Evolutionary conservation across 2,797 vertebrate genomes (phyloP).

Genomic region (Dendrocincla tyrannina): DNA sequence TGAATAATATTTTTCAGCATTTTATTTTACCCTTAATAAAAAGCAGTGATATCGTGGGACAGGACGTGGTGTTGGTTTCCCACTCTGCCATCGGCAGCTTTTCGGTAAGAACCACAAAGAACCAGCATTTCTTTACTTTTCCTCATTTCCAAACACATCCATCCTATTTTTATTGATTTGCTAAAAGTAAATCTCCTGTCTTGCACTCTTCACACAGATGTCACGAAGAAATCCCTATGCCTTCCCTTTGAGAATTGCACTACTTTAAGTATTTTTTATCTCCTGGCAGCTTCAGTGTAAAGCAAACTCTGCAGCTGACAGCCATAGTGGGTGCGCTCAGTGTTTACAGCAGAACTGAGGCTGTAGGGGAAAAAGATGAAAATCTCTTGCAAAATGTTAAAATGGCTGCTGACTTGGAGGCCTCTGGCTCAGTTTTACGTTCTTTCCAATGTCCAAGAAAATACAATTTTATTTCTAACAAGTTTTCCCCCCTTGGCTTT

Average conservation of each 20-base stretch:
- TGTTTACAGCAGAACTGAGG: conserved; percentile 83
- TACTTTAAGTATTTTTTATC: conserved; percentile 34
- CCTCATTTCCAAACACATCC: neutral
- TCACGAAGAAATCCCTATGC: conserved; percentile 17
- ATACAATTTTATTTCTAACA: conserved; percentile 44
- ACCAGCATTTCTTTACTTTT: neutral
- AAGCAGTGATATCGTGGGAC: neutral
- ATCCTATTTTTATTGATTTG: neutral
- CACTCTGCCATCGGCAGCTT: neutral
- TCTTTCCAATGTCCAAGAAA: conserved; percentile 49
- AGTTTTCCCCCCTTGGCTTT: conserved; percentile 18
- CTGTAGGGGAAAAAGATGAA: conserved; percentile 76
- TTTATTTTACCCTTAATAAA: neutral
- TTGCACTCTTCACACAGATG: neutral
- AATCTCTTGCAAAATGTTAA: conserved; percentile 44
- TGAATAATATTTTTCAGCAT: neutral
- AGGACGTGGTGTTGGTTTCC: neutral
- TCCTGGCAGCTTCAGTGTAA: conserved; percentile 78
- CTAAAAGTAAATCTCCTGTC: neutral
- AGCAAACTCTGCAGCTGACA: neutral
- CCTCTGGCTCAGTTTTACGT: conserved; percentile 46
- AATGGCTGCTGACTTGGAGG: conserved; percentile 54
- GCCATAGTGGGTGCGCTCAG: conserved; percentile 68
- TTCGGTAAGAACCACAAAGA: accelerated
- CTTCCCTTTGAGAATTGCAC: neutral